A percentile compares a stretch with the other conserved stretches of the same genome.
Conservation (phyloP, 2,797 vertebrate species). For the Hoplostethus atlanticus region DNA sequence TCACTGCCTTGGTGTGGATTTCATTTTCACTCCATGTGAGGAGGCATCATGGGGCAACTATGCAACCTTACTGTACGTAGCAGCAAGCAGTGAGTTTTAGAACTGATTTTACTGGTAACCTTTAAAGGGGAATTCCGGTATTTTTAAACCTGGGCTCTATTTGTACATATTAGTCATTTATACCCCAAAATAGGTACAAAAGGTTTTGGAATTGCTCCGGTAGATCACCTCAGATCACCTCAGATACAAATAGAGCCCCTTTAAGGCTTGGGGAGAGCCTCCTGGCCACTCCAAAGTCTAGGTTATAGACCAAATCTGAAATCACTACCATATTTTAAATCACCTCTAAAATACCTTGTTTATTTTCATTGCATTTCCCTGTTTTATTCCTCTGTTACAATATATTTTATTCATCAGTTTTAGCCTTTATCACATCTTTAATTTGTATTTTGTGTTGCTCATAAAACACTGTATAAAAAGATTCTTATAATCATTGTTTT, state of each 20-base stretch:
- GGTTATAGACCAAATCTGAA: background rate
- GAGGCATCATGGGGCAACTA: constrained; percentile 8
- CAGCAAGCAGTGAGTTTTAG: constrained; percentile 45
- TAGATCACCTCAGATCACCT: background rate
- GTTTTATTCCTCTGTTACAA: background rate
- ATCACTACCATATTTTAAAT: background rate
- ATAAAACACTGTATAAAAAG: background rate
- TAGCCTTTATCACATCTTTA: background rate
- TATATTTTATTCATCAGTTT: background rate
- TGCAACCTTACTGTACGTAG: background rate
- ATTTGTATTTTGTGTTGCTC: background rate
- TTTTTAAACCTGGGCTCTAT: too few species aligned
- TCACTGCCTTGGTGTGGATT: background rate
- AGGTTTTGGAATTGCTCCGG: too few species aligned
- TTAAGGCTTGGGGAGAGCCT: background rate
- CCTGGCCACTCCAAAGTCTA: constrained; percentile 22
- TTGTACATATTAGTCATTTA: too few species aligned
- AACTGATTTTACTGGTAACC: constrained; percentile 31
- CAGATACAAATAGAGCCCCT: background rate
- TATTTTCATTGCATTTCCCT: background rate
- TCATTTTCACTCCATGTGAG: constrained; percentile 35
- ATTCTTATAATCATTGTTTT: background rate
- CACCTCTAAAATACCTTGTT: background rate
- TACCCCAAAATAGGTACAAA: too few species aligned
- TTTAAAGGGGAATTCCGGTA: background rate